phyloP scores from a whole-genome alignment of 2,888 invertebrate species.

The Cerastis leucographa region DNA sequence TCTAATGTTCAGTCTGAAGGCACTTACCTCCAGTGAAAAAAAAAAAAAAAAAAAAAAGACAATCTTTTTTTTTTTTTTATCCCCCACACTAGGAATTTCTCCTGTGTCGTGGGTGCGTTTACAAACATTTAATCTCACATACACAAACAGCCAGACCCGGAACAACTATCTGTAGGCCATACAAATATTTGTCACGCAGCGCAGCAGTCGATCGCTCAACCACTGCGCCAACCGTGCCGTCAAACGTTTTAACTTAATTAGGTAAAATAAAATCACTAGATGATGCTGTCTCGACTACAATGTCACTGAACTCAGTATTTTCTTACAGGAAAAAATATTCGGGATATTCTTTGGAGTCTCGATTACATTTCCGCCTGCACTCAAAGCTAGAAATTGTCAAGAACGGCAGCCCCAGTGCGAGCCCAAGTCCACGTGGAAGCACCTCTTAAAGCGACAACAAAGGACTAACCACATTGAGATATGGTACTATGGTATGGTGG shows the following conservation, averaged over 20 bases:
- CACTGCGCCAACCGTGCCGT: too few species aligned
- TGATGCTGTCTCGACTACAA: not conserved
- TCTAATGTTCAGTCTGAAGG: not conserved
- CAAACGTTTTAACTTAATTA: not conserved
- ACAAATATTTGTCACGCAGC: too few species aligned
- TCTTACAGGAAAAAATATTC: slow-evolving; percentile 95
- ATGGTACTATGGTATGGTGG: not conserved
- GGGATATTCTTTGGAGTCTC: slow-evolving; percentile 96
- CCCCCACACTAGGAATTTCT: too few species aligned
- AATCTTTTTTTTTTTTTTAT: not conserved
- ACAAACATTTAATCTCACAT: too few species aligned
- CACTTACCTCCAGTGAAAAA: not conserved
- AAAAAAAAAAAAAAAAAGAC: too few species aligned
- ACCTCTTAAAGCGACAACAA: slow-evolving; percentile 18
- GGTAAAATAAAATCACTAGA: not conserved
- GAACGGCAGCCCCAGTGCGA: slow-evolving; percentile 33
- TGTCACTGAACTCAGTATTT: slow-evolving; percentile 26
- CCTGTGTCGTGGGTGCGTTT: too few species aligned
- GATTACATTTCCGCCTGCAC: slow-evolving; percentile 97
- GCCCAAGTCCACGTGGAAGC: slow-evolving; percentile 19
- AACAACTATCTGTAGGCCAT: too few species aligned
- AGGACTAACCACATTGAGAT: not conserved
- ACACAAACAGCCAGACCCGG: too few species aligned
- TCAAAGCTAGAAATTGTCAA: slow-evolving; percentile 90
- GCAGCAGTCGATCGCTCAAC: too few species aligned